A percentile compares a stretch with the other conserved stretches of the same genome.
phyloP scores from a whole-genome alignment of 2,113 vertebrate species.

The Spizaetus ornatus region DNA sequence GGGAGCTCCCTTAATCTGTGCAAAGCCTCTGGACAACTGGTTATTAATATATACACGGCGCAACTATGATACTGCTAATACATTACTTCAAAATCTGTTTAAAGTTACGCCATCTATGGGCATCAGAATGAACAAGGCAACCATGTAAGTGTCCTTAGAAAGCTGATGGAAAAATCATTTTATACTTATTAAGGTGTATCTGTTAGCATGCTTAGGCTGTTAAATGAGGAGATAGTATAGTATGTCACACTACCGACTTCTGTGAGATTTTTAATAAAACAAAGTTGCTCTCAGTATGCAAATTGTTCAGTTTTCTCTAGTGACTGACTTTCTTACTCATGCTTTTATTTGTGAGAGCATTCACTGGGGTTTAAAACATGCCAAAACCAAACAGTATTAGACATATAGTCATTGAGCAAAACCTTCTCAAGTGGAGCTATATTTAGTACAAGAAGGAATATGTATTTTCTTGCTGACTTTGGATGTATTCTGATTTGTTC shows the following conservation, averaged over 20 bases:
- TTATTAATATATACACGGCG: conserved; percentile 79
- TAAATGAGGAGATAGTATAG: background rate
- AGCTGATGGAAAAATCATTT: background rate
- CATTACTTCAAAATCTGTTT: conserved; percentile 80
- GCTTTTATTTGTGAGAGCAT: background rate
- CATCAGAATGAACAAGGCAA: conserved; percentile 76
- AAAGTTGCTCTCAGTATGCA: background rate
- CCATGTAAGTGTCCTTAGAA: conserved; percentile 74
- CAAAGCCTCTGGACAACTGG: conserved; percentile 83
- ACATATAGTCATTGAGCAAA: background rate
- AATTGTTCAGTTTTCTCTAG: background rate
- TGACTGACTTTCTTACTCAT: background rate
- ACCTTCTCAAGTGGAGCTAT: background rate
- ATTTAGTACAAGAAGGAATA: background rate
- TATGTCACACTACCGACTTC: rapidly evolving
- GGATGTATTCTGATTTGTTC: background rate
- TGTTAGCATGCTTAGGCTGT: background rate
- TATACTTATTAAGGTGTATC: rapidly evolving
- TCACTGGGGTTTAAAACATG: background rate
- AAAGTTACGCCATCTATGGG: conserved; percentile 84
- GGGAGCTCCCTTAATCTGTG: conserved; percentile 75
- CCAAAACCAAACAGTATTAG: background rate
- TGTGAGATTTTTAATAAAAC: background rate
- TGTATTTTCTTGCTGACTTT: background rate
- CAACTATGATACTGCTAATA: conserved; percentile 76